Percentiles rank a stretch among this genome's conserved stretches.
Evolutionary conservation across 2,888 invertebrate genomes (phyloP).

Genomic region (Mystacides longicornis): DNA sequence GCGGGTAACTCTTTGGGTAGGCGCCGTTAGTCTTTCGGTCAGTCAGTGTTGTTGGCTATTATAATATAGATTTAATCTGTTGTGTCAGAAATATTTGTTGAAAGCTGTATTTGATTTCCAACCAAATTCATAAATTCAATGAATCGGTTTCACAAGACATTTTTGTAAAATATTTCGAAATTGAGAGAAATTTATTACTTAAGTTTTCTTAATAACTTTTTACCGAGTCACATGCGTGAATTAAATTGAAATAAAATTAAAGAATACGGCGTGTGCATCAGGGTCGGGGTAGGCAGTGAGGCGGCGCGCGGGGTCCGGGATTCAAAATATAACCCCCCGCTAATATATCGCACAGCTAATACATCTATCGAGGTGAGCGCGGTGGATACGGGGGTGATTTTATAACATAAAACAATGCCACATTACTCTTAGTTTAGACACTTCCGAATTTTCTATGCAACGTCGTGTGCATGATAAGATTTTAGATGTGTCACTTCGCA

Average conservation of each 20-base stretch:
- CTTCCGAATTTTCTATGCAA: constrained; percentile 10
- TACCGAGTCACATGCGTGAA: constrained; percentile 20
- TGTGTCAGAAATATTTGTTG: too few species aligned
- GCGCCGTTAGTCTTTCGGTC: too few species aligned
- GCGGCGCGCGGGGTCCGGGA: not conserved
- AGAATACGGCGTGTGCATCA: constrained; percentile 19
- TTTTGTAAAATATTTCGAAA: too few species aligned
- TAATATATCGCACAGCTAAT: too few species aligned
- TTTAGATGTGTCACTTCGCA: constrained; percentile 8
- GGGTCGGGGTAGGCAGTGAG: constrained; percentile 3
- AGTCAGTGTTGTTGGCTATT: too few species aligned
- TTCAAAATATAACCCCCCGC: not conserved
- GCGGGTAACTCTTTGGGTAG: too few species aligned
- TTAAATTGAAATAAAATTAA: constrained; percentile 25
- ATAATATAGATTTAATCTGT: too few species aligned
- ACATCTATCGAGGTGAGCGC: not conserved
- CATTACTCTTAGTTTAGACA: constrained; percentile 12
- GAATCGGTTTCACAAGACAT: too few species aligned
- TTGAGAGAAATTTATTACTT: constrained; percentile 3
- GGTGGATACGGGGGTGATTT: constrained; percentile 19
- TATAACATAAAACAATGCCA: constrained; percentile 24
- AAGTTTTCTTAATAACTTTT: too few species aligned
- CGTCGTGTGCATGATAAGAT: constrained; percentile 18
- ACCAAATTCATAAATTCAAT: too few species aligned
- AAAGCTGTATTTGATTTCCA: too few species aligned